Evolutionary conservation across 2,797 vertebrate species (phyloP).

Genomic region (Cheirogaleus major): DNA sequence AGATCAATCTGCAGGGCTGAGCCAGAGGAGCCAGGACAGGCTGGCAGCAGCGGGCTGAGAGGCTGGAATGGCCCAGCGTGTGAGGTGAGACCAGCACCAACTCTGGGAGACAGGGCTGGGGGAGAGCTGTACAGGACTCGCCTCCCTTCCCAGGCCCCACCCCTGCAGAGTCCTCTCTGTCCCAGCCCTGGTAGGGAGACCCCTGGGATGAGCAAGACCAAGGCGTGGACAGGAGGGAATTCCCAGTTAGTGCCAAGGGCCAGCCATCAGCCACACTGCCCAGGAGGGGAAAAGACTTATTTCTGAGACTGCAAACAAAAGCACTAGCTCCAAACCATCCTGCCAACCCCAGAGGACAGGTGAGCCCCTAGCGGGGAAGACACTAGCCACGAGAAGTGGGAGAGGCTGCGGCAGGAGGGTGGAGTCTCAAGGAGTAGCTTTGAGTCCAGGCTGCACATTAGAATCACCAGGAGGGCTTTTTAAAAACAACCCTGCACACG

Average conservation of each 20-base stretch:
- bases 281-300: not conserved
- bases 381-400: not conserved
- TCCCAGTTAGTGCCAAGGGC: not conserved
- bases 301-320: not conserved
- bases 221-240: not conserved
- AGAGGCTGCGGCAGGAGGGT: not conserved
- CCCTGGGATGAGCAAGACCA: not conserved
- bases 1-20: not conserved
- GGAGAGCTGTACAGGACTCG: accelerated
- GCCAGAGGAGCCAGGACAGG: not conserved
- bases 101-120: not conserved
- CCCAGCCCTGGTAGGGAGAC: not conserved
- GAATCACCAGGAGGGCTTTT: not conserved
- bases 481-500: not conserved
- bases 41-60: not conserved
- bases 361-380: not conserved
- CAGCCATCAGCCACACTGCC: not conserved
- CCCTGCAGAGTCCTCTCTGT: not conserved
- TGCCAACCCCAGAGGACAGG: not conserved
- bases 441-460: not conserved
- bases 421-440: not conserved
- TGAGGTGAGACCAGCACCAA: not conserved
- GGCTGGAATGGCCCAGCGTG: not conserved
- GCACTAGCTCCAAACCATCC: not conserved
- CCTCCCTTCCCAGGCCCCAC: not conserved